These are phyloP conservation scores for cattle (Bos taurus) DNA, from an alignment of 2,113 vertebrate genomes.

Conservation along the genomic window ARS-UCD2.0 NC_037347.1:51531001-51531500, in stretches of 20 bases:
- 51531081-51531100: conserved; percentile 94
- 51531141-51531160: conserved; percentile 92
- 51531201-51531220: conserved; percentile 50
- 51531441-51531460: neutral
- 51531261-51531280: conserved; percentile 34
- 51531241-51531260: conserved; percentile 44
- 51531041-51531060: conserved; percentile 93
- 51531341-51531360: conserved; percentile 49
- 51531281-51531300: conserved; percentile 56
- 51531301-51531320: conserved; percentile 40
- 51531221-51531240: conserved; percentile 40
- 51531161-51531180: conserved; percentile 96
- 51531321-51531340: conserved; percentile 16
- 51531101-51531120: conserved; percentile 94
- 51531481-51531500: fast-evolving
- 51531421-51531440: neutral
- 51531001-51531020: conserved; percentile 63
- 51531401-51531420: neutral
- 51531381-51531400: neutral
- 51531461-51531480: neutral
- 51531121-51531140: conserved; percentile 95
- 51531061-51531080: conserved; percentile 94
- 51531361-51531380: conserved; percentile 37
- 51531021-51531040: conserved; percentile 72
- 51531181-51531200: conserved; percentile 92